Evolutionary conservation across 2,888 invertebrate genomes (phyloP).

Genomic region (Drosophila fulvimacula): DNA sequence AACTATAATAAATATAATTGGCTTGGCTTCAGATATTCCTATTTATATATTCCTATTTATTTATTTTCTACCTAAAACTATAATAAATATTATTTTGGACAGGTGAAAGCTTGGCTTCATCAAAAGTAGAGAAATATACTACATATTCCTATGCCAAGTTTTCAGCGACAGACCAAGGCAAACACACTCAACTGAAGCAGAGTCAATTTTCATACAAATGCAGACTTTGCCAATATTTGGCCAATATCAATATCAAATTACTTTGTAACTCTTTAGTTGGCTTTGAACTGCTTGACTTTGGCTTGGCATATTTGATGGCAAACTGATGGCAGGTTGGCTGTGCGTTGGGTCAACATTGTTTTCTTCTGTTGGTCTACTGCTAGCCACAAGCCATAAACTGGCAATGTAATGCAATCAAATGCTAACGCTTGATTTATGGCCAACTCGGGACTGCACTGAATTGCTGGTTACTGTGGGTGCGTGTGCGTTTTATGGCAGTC

Average conservation of each 20-base stretch:
- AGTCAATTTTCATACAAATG: not conserved
- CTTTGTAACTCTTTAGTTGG: constrained; percentile 7
- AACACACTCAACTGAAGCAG: no score
- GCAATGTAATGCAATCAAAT: constrained; percentile 67
- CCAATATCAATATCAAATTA: not conserved
- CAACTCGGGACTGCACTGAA: constrained; percentile 49
- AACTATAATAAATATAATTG: no score
- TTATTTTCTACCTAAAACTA: no score
- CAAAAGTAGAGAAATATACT: no score
- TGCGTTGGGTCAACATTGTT: constrained; percentile 6
- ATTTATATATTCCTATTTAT: no score
- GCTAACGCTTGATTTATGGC: constrained; percentile 63
- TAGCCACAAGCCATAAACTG: constrained; percentile 15
- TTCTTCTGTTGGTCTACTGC: constrained; percentile 11
- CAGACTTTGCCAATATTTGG: not conserved
- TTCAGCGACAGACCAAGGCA: no score
- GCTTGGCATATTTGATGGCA: constrained; percentile 3
- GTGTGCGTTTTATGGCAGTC: constrained; percentile 63
- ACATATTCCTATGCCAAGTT: no score
- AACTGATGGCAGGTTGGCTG: not conserved
- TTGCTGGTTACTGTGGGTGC: constrained; percentile 10
- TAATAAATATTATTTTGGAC: no score
- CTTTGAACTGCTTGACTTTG: not conserved
- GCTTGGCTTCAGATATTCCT: no score
- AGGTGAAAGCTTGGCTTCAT: no score